Conservation (phyloP, 2,888 invertebrate species). For the Drosophila nr. medialis region DNA sequence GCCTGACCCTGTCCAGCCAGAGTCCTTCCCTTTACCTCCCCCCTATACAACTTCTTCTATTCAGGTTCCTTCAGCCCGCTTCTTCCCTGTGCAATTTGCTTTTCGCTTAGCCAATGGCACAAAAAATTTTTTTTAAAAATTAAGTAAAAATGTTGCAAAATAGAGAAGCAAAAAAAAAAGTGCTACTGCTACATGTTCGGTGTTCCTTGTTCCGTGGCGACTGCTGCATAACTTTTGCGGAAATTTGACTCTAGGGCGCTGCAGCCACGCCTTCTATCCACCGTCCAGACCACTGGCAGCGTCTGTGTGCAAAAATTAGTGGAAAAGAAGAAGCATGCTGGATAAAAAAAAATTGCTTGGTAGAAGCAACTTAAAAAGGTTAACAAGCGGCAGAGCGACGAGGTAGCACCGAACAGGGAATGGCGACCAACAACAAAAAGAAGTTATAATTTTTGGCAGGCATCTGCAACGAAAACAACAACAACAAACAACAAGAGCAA, state of each 20-base stretch:
- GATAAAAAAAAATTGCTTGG: conserved; percentile 18
- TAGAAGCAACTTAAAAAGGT: conserved; percentile 70
- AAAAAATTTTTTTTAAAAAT: conserved; percentile 10
- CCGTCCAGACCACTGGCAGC: conserved; percentile 30
- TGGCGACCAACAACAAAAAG: conserved; percentile 44
- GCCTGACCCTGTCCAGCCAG: conserved; percentile 11
- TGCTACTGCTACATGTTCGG: conserved; percentile 51
- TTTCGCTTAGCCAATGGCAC: conserved; percentile 59
- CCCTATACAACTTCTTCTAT: not conserved
- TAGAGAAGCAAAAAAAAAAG: conserved; percentile 29
- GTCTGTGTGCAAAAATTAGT: conserved; percentile 69
- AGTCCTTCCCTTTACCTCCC: not conserved
- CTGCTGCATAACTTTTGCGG: conserved; percentile 76
- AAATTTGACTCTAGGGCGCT: conserved; percentile 70
- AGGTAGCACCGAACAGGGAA: conserved; percentile 51
- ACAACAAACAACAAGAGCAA: conserved; percentile 9
- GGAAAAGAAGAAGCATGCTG: conserved; percentile 40
- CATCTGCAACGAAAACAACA: conserved; percentile 26
- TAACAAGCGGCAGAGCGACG: conserved; percentile 71
- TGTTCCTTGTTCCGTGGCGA: conserved; percentile 63
- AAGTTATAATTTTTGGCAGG: conserved; percentile 53
- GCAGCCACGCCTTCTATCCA: conserved; percentile 41
- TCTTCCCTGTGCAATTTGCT: conserved; percentile 38
- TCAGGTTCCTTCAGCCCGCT: not conserved
- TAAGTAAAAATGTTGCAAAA: conserved; percentile 41